Base-by-base conservation (phyloP, 1,140 invertebrate genomes). In the Latrodectus geometricus region DNA sequence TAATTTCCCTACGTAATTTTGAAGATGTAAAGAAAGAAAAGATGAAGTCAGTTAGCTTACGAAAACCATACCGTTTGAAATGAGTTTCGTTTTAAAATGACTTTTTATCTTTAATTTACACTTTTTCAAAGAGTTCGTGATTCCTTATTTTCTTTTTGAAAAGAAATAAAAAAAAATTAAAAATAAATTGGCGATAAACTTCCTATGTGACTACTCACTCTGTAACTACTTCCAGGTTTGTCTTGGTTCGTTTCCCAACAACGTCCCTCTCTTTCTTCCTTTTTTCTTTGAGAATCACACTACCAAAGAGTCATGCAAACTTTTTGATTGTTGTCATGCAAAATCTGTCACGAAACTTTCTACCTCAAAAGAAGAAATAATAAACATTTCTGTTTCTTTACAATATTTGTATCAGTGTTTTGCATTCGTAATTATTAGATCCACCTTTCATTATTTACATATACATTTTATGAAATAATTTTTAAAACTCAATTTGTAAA, bases 31-130 rank as follows among this genome's bases (percentile, higher is more conserved):
- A 74, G 14, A 83, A 83, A 83, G 14, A 74, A 75, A 61, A n/a
- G 23, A 23, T 35, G 68, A 79, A 66, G 15, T 48, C 15, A 79
- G 54, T n/a, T n/a, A n/a, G n/a, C n/a, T 74, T 52, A 65, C 80
- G 49, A 75, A 83, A 83, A 61, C 49, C 80, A 83, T 72, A 70
- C 80, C 74, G 70, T 72, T 83, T 83, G 80, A 83, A 83, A 83
- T 74, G 80, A 75, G 80, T 83, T 83, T 54, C 72, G 70, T 65
- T 74, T 48, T 73, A 65, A 83, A 73, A 83, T 20, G 49, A 50
- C 80, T 83, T n/a, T n/a, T n/a, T 83, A 83, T 74, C 80, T n/a
- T n/a, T n/a, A 68, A 68, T 50, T 72, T 48, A 72, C 72, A 81
- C 61, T 81, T 81, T 81, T 81, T 68, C 68, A 21, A 68, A 81